A percentile compares a stretch with the other conserved stretches of the same genome.
Conservation (phyloP, 2,797 vertebrate genomes). For the Margarornis squamiger region DNA sequence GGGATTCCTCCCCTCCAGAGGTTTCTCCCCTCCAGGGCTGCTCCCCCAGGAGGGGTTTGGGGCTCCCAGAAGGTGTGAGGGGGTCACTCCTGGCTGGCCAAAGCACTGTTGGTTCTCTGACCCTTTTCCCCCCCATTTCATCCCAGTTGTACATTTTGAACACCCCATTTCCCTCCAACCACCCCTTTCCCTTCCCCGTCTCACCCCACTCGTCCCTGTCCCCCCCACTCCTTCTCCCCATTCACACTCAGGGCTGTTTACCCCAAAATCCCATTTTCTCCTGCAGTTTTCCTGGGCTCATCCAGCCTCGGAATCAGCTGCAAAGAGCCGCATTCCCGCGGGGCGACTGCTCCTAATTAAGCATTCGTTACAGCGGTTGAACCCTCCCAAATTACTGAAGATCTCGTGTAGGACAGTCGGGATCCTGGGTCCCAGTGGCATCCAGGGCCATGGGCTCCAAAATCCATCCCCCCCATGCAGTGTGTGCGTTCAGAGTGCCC, state of each 20-base stretch:
- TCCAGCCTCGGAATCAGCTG: neutral
- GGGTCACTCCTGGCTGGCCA: no score
- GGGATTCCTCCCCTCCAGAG: neutral
- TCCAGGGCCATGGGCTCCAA: neutral
- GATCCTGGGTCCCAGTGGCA: neutral
- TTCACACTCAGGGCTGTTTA: accelerated
- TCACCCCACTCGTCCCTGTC: neutral
- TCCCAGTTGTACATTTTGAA: neutral
- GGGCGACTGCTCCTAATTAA: neutral
- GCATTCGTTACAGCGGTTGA: neutral
- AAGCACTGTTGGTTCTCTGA: neutral
- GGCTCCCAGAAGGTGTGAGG: neutral
- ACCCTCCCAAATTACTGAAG: neutral
- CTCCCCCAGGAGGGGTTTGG: neutral
- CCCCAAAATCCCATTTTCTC: neutral
- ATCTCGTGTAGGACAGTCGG: accelerated
- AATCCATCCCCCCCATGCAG: accelerated
- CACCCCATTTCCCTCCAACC: neutral
- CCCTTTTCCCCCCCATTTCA: neutral
- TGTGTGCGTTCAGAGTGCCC: accelerated
- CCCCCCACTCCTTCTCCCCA: neutral
- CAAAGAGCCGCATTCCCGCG: neutral
- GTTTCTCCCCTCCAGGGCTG: neutral
- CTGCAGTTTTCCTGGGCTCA: neutral
- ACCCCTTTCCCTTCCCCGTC: neutral